A percentile compares a stretch with the other conserved stretches of the same genome.
phyloP scores from a whole-genome alignment of 2,888 invertebrate species.

The Cheilosia grossa region DNA sequence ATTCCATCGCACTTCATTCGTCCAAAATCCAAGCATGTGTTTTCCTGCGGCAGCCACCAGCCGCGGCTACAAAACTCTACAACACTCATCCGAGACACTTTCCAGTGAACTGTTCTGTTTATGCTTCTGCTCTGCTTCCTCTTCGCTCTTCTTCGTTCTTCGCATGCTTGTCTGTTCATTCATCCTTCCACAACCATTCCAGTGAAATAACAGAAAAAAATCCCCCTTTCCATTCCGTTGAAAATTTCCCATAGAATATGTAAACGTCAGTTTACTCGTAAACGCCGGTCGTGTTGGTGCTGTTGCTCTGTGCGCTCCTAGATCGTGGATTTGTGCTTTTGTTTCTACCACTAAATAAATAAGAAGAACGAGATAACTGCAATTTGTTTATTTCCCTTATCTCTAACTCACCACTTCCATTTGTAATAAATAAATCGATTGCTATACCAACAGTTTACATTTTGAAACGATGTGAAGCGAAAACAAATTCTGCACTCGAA shows the following conservation, averaged over 20 bases:
- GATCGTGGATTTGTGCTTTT: conserved; percentile 34
- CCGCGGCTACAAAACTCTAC: not conserved
- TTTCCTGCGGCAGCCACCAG: too few relatives aligned
- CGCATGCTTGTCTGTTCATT: not conserved
- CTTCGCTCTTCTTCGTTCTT: not conserved
- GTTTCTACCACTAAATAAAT: conserved; percentile 24
- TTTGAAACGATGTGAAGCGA: conserved; percentile 22
- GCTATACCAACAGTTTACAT: not conserved
- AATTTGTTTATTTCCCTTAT: conserved; percentile 45
- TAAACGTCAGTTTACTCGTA: conserved; percentile 71
- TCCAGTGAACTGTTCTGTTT: not conserved
- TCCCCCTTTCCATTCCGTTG: conserved; percentile 30
- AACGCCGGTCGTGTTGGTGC: conserved; percentile 73
- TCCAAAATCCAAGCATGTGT: too few relatives aligned
- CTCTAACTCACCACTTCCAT: conserved; percentile 11
- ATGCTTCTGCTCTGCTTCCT: not conserved
- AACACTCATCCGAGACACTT: conserved; percentile 2
- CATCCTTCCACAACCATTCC: not conserved
- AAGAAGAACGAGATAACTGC: conserved; percentile 49
- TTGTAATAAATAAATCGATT: conserved; percentile 8
- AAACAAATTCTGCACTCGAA: conserved; percentile 8
- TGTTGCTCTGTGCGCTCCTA: conserved; percentile 37
- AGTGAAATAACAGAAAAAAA: conserved; percentile 6
- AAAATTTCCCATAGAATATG: conserved; percentile 61
- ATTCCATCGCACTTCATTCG: not conserved